Percentiles rank a stretch among this genome's conserved stretches.
Evolutionary conservation across 2,797 vertebrate genomes (phyloP).

Genomic region (Aldrovandia affinis): DNA sequence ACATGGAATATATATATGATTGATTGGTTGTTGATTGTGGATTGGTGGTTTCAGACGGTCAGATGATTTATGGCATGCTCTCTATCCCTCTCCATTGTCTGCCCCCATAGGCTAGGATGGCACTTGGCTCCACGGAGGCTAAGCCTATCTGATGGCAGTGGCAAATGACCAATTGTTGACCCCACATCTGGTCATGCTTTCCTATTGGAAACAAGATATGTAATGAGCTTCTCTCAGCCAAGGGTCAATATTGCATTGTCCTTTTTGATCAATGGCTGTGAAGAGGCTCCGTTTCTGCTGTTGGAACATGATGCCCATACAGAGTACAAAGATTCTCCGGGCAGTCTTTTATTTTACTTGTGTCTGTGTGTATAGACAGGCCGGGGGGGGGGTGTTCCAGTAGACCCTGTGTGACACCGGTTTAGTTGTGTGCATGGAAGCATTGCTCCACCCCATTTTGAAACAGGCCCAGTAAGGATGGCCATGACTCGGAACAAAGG

Average conservation of each 20-base stretch:
- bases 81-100: neutral
- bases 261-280: conserved; percentile 9
- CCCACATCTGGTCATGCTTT: conserved; percentile 1
- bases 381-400: neutral
- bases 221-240: neutral
- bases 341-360: neutral
- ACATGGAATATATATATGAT: neutral
- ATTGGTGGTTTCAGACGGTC: neutral
- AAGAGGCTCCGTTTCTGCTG: neutral
- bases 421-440: conserved; percentile 9
- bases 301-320: neutral
- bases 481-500: neutral
- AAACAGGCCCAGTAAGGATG: neutral
- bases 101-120: neutral
- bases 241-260: conserved; percentile 14
- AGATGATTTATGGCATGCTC: conserved; percentile 2
- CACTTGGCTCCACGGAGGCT: neutral
- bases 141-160: neutral
- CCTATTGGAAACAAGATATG: neutral
- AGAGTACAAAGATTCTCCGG: neutral
- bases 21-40: neutral
- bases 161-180: conserved; percentile 16
- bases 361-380: neutral
- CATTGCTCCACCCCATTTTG: neutral
- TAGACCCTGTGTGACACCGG: neutral